Base-by-base conservation (phyloP, 2,113 vertebrate species). In the Nycticorax nycticorax region DNA sequence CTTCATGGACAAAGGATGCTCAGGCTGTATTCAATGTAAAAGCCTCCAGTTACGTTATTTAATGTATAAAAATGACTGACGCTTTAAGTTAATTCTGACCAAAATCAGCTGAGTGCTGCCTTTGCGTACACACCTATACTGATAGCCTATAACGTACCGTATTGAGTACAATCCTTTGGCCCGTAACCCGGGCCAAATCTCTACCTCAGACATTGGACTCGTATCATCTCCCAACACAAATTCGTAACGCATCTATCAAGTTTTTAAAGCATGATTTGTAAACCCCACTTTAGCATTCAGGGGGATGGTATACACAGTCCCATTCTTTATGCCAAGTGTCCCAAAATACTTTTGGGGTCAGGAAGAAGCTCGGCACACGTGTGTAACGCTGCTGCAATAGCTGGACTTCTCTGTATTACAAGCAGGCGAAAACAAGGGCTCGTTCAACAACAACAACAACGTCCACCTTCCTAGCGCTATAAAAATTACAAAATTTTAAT, bases 371-470 rank as follows among this genome's bases (percentile, higher is more conserved):
- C 74, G 55, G 55, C 30, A 81, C 69, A 48, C 37, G n/a, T 71
- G 55, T 7, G 37, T 78, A 92, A 90, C 33, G 15, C 79, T 85
- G 78, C 91, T 95, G 80, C 84, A 94, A 89, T 83, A 62, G 50
- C 57, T 86, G 72, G 52, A 87, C 66, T 92, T 96, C 82, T 92
- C 74, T 82, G 12, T 73, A 63, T 62, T 75, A 79, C 60, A 69
- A 32, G 27, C 50, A 79, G 83, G 50, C 82, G 77, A 93, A 96
- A 97, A 89, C 56, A 59, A 93, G 71, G 64, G 84, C 89, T 41
- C 56, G 68, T 95, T 97, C 94, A 96, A 93, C 84, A 97, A 82
- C 86, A 97, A 91, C 92, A 96, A 92, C 94, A 97, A 97, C n/a
- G n/a, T 28, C 84, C 76, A 93, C 67, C 75, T 96, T 90, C 62